phyloP scores from a whole-genome alignment of 2,113 vertebrate genomes.

The Colinus virginianus region DNA sequence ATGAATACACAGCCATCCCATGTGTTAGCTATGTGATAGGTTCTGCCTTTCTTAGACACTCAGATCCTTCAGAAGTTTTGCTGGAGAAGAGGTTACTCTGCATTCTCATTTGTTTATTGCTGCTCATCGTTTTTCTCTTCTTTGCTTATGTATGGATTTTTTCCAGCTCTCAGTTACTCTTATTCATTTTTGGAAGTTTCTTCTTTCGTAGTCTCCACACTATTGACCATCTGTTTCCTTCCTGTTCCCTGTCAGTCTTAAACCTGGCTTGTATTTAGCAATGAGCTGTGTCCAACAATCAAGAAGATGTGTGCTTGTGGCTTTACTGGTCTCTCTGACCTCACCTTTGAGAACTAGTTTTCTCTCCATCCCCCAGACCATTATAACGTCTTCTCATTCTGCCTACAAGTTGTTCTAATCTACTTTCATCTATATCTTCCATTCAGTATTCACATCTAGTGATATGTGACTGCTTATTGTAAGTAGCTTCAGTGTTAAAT shows the following conservation, averaged over 20 bases:
- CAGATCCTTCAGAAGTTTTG: not conserved
- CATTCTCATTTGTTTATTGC: not conserved
- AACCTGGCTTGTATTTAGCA: constrained; percentile 12
- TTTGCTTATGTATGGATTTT: not conserved
- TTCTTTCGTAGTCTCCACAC: not conserved
- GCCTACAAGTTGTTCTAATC: not conserved
- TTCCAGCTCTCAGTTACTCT: not conserved
- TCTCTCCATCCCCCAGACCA: not conserved
- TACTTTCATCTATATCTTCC: not conserved
- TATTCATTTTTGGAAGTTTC: constrained; percentile 9
- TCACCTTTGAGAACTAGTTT: not conserved
- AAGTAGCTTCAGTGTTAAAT: not conserved
- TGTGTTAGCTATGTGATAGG: not conserved
- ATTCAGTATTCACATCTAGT: not conserved
- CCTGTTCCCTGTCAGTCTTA: constrained; percentile 27
- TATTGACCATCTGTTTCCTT: constrained; percentile 30
- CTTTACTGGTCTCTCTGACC: not conserved
- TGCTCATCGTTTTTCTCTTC: not conserved
- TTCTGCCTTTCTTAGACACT: not conserved
- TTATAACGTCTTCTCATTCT: not conserved
- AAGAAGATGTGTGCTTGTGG: not conserved
- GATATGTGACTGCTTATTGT: not conserved
- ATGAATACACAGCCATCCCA: not conserved
- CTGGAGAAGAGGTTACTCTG: not conserved
- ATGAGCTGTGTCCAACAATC: not conserved